Conservation (phyloP, 2,113 vertebrate species). For the Labeo catla region DNA sequence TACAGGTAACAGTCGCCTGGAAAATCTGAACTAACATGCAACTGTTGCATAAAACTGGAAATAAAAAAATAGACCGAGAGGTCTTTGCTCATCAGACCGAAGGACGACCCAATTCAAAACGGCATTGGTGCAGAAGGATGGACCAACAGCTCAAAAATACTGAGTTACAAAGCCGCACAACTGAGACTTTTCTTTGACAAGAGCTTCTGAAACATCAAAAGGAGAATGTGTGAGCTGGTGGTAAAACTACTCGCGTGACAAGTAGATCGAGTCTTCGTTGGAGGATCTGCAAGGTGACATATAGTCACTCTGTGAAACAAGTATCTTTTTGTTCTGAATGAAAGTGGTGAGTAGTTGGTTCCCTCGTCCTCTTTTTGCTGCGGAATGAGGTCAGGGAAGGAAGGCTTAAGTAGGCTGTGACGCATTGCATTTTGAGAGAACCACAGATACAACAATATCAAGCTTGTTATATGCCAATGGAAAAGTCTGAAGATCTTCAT, state of each 20-base stretch:
- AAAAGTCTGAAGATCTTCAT: not conserved
- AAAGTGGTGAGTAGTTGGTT: not conserved
- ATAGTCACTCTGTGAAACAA: not conserved
- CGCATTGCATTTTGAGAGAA: not conserved
- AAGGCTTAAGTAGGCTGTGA: constrained; percentile 17
- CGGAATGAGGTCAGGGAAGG: constrained; percentile 17
- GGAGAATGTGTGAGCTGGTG: not conserved
- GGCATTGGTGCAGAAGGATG: not conserved
- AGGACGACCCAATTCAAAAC: constrained; percentile 2
- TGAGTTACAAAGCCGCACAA: not conserved
- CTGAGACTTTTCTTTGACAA: constrained; percentile 8
- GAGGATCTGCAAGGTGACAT: not conserved
- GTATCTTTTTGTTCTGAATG: not conserved
- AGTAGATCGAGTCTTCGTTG: not conserved
- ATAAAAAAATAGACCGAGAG: not conserved
- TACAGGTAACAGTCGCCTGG: not conserved
- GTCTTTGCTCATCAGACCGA: not conserved
- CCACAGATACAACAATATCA: not conserved
- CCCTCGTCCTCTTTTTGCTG: constrained; percentile 3
- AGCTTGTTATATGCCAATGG: not conserved
- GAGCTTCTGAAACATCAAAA: not conserved
- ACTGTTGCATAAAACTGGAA: not conserved
- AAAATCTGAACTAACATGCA: constrained; percentile 14
- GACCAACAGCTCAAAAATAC: not conserved
- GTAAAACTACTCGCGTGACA: not conserved